These are phyloP conservation scores for Nicator chloris DNA, from an alignment of 2,113 vertebrate genomes.

Conservation along the genomic window DNA sequence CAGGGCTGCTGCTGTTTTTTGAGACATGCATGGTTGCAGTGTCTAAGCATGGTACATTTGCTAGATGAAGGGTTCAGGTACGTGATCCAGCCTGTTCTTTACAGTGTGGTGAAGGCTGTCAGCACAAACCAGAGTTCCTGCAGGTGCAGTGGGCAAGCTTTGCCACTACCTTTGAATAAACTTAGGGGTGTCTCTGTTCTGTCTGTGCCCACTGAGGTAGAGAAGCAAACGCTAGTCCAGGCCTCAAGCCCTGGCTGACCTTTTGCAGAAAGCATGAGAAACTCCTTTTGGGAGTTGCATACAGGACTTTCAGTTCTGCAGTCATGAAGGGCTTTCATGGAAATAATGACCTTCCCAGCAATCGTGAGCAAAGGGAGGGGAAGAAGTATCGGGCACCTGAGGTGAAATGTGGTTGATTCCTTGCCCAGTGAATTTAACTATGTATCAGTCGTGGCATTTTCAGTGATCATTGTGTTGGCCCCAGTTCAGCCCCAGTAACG, in stretches of 20 bases:
- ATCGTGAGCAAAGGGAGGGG: not conserved
- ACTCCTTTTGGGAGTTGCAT: not conserved
- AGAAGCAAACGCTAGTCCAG: not conserved
- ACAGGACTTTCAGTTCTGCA: not conserved
- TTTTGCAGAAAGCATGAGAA: not conserved
- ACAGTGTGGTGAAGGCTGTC: not conserved
- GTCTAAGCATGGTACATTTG: not conserved
- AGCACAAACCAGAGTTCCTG: not conserved
- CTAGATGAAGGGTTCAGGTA: not conserved
- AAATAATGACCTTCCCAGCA: not conserved
- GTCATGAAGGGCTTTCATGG: not conserved
- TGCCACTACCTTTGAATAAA: not conserved
- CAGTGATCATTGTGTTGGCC: not conserved
- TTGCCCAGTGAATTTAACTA: not conserved
- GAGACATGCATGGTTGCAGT: not conserved
- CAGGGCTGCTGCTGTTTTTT: not conserved
- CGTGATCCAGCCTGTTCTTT: not conserved
- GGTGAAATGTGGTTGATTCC: not conserved
- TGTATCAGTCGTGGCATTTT: fast-evolving
- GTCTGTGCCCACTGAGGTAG: not conserved
- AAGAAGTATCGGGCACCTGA: not conserved
- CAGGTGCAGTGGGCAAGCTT: not conserved
- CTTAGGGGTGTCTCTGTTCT: not conserved
- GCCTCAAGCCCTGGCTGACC: not conserved
- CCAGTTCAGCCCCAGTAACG: not conserved